Percentiles rank a stretch among this genome's conserved stretches.
These are phyloP conservation scores for Nomia melanderi DNA, from an alignment of 1,140 invertebrate genomes.

Conservation along the genomic window DNA sequence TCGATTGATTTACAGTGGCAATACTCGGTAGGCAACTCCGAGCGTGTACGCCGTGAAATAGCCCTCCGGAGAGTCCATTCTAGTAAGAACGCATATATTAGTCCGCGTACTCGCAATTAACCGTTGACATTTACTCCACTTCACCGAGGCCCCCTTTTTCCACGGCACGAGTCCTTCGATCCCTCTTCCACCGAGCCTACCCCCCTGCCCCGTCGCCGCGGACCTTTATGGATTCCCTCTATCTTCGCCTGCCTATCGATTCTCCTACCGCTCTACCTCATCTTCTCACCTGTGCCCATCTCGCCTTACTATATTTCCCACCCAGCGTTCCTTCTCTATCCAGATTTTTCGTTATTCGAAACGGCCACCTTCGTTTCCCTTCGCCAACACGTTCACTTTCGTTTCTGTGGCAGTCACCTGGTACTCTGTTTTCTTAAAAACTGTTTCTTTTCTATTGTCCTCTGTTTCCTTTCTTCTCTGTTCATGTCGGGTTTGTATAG, in stretches of 20 bases:
- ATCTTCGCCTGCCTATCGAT: background rate
- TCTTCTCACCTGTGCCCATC: too few species aligned
- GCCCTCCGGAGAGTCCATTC: slow-evolving; percentile 50
- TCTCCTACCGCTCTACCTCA: too few species aligned
- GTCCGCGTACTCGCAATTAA: slow-evolving; percentile 57
- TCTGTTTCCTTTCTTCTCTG: too few species aligned
- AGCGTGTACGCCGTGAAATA: slow-evolving; percentile 37
- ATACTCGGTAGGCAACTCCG: slow-evolving; percentile 27
- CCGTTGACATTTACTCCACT: slow-evolving; percentile 70
- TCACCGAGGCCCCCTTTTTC: slow-evolving; percentile 58
- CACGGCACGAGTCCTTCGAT: slow-evolving; percentile 53
- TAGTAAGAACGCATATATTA: slow-evolving; percentile 59
- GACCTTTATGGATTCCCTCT: background rate
- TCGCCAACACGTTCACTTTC: too few species aligned
- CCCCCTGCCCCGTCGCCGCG: background rate
- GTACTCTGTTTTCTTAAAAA: too few species aligned
- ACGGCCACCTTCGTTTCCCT: too few species aligned
- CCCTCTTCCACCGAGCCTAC: slow-evolving; percentile 16
- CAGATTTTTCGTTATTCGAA: too few species aligned
- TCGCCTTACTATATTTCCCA: too few species aligned
- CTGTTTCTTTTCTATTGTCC: too few species aligned
- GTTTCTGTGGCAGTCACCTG: too few species aligned
- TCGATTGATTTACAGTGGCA: slow-evolving; percentile 66
- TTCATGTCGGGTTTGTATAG: too few species aligned
- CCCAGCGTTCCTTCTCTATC: too few species aligned